Evolutionary conservation across 2,888 invertebrate species (phyloP), one percentile per base, ranked within the genome.

Genomic region (Pocota personata): DNA sequence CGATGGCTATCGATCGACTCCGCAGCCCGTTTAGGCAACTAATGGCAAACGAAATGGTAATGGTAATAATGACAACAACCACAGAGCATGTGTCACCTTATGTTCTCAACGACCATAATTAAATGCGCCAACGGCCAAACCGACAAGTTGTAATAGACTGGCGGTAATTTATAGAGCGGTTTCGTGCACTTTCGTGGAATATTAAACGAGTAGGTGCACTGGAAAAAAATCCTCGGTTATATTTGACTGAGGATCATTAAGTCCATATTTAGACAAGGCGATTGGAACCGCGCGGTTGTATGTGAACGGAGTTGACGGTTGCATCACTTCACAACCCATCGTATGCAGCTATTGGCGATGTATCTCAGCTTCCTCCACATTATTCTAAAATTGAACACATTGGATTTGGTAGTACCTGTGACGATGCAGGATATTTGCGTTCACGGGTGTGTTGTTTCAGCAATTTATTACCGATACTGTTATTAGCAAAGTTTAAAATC

Each of bases 31-130:
- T 83, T 83, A 78, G 62, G 78, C 67, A 83, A 48, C 73, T 78
- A 83, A 83, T 83, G 78, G 73, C 78, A 67, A 57, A 72, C 78
- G 72, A 60, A 83, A 83, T 78, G 83, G 78, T 78, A 83, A 83
- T 83, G 67, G 83, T 73, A 83, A 83, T 83, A 83, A 83, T 83
- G 83, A 83, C 83, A 83, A 83, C 83, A 83, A 83, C 78, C 83
- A 67, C 72, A 78, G 83, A 83, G 83, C 83, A 83, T 83, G 83
- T 83, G 83, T 83, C 83, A 83, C 55, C 73, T 73, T 83, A 83
- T 83, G 72, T 78, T 78, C 83, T 73, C 83, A 69, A 83, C 73
- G 73, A 78, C 83, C 60, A 78, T 78, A 73, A 83, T 83, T 83
- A 83, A 83, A 83, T 83, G 83, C 67, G 43, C 83, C 78, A 78